These are phyloP conservation scores for Julus scanicus DNA, from an alignment of 2,888 invertebrate species.

Conservation along the genomic window DNA sequence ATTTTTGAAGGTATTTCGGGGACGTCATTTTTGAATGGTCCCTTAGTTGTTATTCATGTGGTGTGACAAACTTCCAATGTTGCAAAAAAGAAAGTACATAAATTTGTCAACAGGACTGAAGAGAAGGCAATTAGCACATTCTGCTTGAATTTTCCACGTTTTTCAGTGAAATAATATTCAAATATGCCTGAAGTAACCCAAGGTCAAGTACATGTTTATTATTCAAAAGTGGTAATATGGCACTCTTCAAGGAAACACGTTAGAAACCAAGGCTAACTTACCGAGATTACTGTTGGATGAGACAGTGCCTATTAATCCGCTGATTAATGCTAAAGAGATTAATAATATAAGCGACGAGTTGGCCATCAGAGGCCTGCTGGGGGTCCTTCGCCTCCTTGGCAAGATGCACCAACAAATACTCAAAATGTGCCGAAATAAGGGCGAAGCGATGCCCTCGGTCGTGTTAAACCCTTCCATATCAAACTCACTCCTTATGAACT, in stretches of 20 bases:
- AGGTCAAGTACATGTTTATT: neutral
- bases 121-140: too few relatives aligned
- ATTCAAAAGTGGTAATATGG: neutral
- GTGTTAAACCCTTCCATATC: neutral
- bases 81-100: too few relatives aligned
- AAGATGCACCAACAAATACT: neutral
- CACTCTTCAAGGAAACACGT: neutral
- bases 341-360: neutral
- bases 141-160: too few relatives aligned
- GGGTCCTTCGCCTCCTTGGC: neutral
- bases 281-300: slow-evolving; percentile 33
- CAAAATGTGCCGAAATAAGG: neutral
- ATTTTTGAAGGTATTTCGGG: too few relatives aligned
- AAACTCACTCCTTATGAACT: neutral
- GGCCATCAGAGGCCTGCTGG: neutral
- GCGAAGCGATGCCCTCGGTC: neutral
- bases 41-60: too few relatives aligned
- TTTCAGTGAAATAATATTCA: neutral
- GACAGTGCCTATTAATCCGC: slow-evolving; percentile 33
- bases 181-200: neutral
- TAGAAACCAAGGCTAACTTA: neutral
- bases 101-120: too few relatives aligned
- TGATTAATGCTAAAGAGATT: slow-evolving; percentile 4
- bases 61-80: too few relatives aligned
- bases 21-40: too few relatives aligned